Percentiles rank a stretch among this genome's conserved stretches.
phyloP scores from a whole-genome alignment of 2,888 invertebrate genomes.

The Eremobia ochroleuca region DNA sequence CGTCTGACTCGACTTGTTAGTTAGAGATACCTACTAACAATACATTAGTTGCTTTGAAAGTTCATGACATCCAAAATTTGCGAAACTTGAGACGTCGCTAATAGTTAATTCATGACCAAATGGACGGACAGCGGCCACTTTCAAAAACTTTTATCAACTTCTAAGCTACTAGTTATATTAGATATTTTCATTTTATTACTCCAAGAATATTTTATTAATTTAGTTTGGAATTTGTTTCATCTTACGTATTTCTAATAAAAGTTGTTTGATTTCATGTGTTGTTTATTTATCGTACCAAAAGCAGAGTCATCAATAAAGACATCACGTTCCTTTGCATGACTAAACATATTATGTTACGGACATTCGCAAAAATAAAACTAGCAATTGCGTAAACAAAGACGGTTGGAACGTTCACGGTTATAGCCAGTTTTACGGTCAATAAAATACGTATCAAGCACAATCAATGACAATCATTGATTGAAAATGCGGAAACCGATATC shows the following conservation, averaged over 20 bases:
- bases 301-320: slow-evolving; percentile 57
- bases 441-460: slow-evolving; percentile 75
- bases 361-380: slow-evolving; percentile 70
- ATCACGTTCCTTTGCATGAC: slow-evolving; percentile 59
- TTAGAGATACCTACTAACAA: neutral
- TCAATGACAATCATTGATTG: slow-evolving; percentile 77
- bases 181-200: neutral
- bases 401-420: slow-evolving; percentile 72
- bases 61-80: slow-evolving; percentile 35
- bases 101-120: slow-evolving; percentile 42
- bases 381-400: slow-evolving; percentile 71
- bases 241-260: slow-evolving; percentile 11
- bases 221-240: slow-evolving; percentile 7
- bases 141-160: slow-evolving; percentile 20
- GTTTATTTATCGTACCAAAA: slow-evolving; percentile 53
- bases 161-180: neutral
- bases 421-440: slow-evolving; percentile 72
- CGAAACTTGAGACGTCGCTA: slow-evolving; percentile 11
- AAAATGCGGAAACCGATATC: slow-evolving; percentile 69
- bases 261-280: slow-evolving; percentile 15
- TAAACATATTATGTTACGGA: slow-evolving; percentile 63
- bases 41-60: slow-evolving; percentile 21
- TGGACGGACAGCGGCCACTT: slow-evolving; percentile 19
- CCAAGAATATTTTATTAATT: slow-evolving; percentile 5
- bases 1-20: neutral